These are phyloP conservation scores for Myotis findleyi DNA, from an alignment of 2,797 vertebrate genomes.

Conservation along the genomic window DNA sequence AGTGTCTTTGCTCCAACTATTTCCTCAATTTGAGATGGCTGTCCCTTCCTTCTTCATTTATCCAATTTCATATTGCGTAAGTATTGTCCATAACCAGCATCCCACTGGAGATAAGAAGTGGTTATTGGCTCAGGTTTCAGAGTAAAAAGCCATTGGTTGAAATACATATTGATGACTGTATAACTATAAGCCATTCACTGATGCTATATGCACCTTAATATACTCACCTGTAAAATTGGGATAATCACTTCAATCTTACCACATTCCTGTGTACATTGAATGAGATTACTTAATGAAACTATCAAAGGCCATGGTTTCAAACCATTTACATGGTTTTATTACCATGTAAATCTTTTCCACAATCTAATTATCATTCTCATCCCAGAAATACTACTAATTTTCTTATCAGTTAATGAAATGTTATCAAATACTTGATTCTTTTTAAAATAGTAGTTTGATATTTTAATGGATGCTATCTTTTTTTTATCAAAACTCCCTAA, in stretches of 20 bases:
- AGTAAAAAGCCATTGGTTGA: neutral
- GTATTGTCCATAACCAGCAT: rapidly evolving
- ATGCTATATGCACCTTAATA: neutral
- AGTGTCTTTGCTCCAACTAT: neutral
- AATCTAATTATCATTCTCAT: neutral
- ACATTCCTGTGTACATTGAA: neutral
- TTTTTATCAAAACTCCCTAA: neutral
- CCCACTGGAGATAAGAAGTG: neutral
- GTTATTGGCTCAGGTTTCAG: neutral
- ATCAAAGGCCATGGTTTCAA: neutral
- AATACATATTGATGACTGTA: neutral
- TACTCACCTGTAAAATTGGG: neutral
- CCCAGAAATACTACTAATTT: neutral
- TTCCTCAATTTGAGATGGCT: neutral
- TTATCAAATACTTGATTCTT: neutral
- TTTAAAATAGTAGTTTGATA: neutral
- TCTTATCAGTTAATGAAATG: neutral
- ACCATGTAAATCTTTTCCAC: neutral
- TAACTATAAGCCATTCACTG: neutral
- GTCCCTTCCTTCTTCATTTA: neutral
- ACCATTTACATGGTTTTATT: no score
- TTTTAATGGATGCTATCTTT: neutral
- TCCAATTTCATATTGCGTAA: neutral
- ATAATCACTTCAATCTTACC: neutral
- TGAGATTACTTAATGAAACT: neutral